Evolutionary conservation across 1,140 invertebrate genomes (phyloP).

Genomic region (Aleiodes sp.): DNA sequence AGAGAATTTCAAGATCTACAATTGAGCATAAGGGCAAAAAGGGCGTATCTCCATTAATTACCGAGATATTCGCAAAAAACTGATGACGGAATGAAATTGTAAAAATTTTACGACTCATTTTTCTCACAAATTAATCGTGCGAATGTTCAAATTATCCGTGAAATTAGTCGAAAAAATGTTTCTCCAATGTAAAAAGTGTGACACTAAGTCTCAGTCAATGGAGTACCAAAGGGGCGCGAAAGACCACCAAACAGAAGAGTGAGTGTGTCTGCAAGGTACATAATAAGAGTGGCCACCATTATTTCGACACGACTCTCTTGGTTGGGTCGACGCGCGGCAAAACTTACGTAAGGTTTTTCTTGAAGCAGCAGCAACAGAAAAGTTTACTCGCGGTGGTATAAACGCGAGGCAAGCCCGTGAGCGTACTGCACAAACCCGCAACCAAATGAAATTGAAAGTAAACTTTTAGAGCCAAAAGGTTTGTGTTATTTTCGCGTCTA

Average conservation of each 20-base stretch:
- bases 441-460: conserved; percentile 64
- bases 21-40: too few species aligned
- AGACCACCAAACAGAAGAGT: too few species aligned
- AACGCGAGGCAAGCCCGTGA: background rate
- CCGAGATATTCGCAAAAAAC: too few species aligned
- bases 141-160: too few species aligned
- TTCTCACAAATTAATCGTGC: too few species aligned
- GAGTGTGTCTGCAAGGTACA: conserved; percentile 46
- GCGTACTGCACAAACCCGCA: conserved; percentile 45
- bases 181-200: too few species aligned
- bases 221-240: conserved; percentile 23
- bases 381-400: background rate
- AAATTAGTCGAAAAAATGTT: too few species aligned
- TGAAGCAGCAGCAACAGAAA: background rate
- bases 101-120: too few species aligned
- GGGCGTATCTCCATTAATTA: too few species aligned
- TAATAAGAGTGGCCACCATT: conserved; percentile 60
- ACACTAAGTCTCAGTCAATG: background rate
- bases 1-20: too few species aligned
- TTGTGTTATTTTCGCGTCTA: conserved; percentile 44
- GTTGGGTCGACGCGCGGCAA: conserved; percentile 41
- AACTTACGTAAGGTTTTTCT: conserved; percentile 46
- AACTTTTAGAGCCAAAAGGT: conserved; percentile 56
- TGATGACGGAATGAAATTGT: too few species aligned
- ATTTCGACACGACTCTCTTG: conserved; percentile 58